Conservation (phyloP, 2,113 vertebrate species). For the Lynx canadensis region DNA sequence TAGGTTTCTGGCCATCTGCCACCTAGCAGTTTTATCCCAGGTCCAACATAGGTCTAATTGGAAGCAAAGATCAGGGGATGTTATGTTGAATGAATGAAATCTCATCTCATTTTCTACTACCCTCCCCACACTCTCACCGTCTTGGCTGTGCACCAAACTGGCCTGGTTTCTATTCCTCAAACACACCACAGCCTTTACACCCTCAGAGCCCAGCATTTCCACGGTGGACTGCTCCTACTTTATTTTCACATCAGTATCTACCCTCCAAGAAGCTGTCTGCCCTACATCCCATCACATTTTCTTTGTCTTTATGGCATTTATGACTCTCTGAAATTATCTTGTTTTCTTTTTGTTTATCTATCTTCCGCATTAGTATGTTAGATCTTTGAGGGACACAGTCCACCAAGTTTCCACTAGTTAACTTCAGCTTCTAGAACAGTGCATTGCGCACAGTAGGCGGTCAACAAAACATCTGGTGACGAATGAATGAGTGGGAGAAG, state of each 20-base stretch:
- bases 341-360: neutral
- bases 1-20: constrained; percentile 19
- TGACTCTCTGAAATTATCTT: neutral
- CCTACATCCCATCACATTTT: neutral
- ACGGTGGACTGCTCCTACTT: neutral
- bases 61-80: neutral
- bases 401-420: neutral
- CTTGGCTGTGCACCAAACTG: neutral
- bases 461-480: neutral
- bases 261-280: neutral
- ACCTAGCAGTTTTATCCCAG: neutral
- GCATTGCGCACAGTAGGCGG: neutral
- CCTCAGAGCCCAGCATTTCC: neutral
- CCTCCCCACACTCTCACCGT: neutral
- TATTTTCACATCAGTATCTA: neutral
- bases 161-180: neutral
- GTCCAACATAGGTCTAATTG: neutral
- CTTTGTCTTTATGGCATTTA: neutral
- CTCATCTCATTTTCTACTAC: neutral
- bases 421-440: neutral
- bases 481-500: neutral
- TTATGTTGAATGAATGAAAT: neutral
- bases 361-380: neutral
- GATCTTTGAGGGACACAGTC: neutral
- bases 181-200: neutral